Conservation (phyloP, 2,113 vertebrate genomes). For the Ammospiza caudacuta region DNA sequence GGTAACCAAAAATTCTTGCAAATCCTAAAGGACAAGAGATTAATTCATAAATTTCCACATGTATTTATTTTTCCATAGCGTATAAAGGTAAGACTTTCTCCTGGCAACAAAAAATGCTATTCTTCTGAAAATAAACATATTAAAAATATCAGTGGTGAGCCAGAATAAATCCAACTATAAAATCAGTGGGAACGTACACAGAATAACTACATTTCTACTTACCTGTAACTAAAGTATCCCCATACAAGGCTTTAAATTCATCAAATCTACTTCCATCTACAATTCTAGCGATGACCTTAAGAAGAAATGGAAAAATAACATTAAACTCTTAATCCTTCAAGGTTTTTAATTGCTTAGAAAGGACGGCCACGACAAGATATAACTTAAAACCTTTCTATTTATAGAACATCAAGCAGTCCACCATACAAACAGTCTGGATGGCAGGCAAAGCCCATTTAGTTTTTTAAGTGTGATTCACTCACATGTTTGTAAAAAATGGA, state of each 20-base stretch:
- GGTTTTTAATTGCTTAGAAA: background rate
- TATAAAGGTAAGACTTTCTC: background rate
- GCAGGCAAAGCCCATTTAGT: background rate
- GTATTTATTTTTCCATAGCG: background rate
- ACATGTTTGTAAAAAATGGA: background rate
- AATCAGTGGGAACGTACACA: background rate
- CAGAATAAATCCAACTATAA: background rate
- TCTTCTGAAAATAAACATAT: background rate
- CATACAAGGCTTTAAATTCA: conserved; percentile 98
- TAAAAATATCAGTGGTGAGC: background rate
- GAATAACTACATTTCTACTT: conserved; percentile 6
- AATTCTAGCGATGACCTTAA: conserved; percentile 94
- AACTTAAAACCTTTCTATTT: background rate
- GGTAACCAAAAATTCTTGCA: conserved; percentile 95
- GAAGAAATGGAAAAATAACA: conserved; percentile 26
- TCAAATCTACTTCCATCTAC: conserved; percentile 97
- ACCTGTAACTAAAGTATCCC: conserved; percentile 97
- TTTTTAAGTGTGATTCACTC: background rate
- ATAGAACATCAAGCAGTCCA: background rate
- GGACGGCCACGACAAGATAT: background rate
- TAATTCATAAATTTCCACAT: background rate
- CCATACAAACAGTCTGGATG: background rate
- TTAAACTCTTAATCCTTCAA: background rate
- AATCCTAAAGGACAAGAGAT: conserved; percentile 80
- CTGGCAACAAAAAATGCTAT: background rate